Evolutionary conservation across 1,140 invertebrate genomes (phyloP).

Genomic region (Formica exsecta): DNA sequence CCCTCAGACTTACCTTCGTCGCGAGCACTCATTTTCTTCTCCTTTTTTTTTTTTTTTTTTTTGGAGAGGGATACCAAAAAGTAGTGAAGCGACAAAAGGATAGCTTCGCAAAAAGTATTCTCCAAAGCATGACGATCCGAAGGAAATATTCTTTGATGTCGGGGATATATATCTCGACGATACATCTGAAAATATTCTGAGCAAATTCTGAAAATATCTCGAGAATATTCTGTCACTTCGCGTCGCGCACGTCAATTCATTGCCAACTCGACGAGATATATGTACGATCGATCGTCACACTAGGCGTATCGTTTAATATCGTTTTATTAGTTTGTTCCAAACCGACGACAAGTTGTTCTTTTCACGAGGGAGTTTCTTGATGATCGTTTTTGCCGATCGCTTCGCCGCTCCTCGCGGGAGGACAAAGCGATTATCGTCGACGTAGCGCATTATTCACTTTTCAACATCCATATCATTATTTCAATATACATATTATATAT

Average conservation of each 20-base stretch:
- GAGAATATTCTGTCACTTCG: slow-evolving; percentile 6
- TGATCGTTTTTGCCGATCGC: slow-evolving; percentile 33
- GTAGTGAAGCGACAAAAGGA: too few species aligned
- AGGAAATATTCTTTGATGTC: neutral
- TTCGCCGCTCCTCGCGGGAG: slow-evolving; percentile 29
- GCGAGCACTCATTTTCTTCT: neutral
- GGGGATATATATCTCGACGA: neutral
- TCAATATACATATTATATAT: slow-evolving; percentile 25
- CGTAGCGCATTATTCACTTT: slow-evolving; percentile 60
- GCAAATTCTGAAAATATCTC: slow-evolving; percentile 15
- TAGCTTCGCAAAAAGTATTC: too few species aligned
- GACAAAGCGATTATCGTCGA: slow-evolving; percentile 47
- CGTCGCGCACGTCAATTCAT: neutral
- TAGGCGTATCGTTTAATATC: slow-evolving; percentile 8
- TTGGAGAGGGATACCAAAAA: too few species aligned
- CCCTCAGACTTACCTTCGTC: neutral
- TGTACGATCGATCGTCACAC: slow-evolving; percentile 13
- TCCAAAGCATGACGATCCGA: too few species aligned
- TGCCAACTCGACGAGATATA: slow-evolving; percentile 9
- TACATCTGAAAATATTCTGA: slow-evolving; percentile 5
- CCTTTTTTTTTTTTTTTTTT: neutral
- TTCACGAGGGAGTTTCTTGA: neutral
- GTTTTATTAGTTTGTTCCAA: neutral
- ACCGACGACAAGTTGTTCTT: neutral
- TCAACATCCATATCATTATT: slow-evolving; percentile 76